Evolutionary conservation across 2,888 invertebrate species (phyloP), one percentile per base, ranked within the genome.

Genomic region (Cryptus armator): DNA sequence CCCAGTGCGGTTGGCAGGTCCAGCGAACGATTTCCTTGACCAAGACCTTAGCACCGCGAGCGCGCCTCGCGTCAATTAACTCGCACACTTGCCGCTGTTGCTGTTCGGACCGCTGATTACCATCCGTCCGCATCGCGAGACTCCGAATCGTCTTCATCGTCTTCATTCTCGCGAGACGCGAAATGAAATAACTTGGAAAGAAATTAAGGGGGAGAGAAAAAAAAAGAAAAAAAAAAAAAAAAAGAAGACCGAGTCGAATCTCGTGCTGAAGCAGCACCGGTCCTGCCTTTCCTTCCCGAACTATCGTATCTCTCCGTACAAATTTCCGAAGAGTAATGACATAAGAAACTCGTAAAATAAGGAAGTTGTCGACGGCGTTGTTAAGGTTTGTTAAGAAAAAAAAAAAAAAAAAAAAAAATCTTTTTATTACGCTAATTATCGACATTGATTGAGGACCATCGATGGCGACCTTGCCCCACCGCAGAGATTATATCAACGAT

Each of bases 21-120:
- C 78, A 51, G 24, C 19, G 59, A 70, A 19, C 59, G 78, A 82
- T 82, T 79, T 81, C 85, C 85, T 85, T 85, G 85, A 82, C 85
- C 85, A 75, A 85, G 85, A 85, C 85, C 84, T 81, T 66, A 85
- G 78, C 56, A 64, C 16, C 70, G 29, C 10, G 6, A 44, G 44
- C 68, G 46, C 46, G n/a, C 64, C 77, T 80, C 74, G 71, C 72
- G 62, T 64, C 77, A 84, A 81, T 84, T 81, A 81, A 77, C 37
- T 81, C 66, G 44, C 43, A 24, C 44, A 44, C 19, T 16, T 16
- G 29, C 56, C 46, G 29, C 48, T 51, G 72, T 5, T 29, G 46
- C 19, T 24, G 24, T 12, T n/a, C 66, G 56, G 46, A 59, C 24
- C 70, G 64, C 66, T 77, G 19, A 51, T 67, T 29, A 48, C 32